Evolutionary conservation across 2,888 invertebrate genomes (phyloP).

Genomic region (Coleophora deauratella): DNA sequence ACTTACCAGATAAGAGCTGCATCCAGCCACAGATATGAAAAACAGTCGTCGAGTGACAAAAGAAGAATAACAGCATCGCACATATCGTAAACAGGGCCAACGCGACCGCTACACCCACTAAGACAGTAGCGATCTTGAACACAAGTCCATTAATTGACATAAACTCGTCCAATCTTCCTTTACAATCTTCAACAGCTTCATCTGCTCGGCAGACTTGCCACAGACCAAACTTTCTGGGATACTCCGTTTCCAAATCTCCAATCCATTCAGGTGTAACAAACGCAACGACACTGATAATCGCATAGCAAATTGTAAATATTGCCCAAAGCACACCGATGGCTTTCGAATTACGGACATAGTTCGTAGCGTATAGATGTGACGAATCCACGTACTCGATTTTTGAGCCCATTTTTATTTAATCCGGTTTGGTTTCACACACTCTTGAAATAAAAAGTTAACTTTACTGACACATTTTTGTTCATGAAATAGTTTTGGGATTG

Average conservation of each 20-base stretch:
- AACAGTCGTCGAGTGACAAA: slow-evolving; percentile 92
- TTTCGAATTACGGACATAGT: slow-evolving; percentile 92
- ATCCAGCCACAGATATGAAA: slow-evolving; percentile 96
- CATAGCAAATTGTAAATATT: slow-evolving; percentile 97
- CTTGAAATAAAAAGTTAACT: slow-evolving; percentile 1
- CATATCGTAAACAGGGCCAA: slow-evolving; percentile 90
- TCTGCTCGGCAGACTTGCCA: slow-evolving; percentile 91
- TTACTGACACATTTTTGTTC: slow-evolving; percentile 8
- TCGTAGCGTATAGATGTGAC: slow-evolving; percentile 91
- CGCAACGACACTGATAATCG: slow-evolving; percentile 94
- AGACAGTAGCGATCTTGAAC: slow-evolving; percentile 90
- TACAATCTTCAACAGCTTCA: slow-evolving; percentile 86
- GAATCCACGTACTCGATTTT: slow-evolving; percentile 95
- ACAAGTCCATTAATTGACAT: slow-evolving; percentile 86
- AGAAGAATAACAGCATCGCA: slow-evolving; percentile 93
- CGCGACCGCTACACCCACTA: slow-evolving; percentile 89
- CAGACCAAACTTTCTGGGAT: slow-evolving; percentile 92
- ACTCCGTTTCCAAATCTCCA: slow-evolving; percentile 87
- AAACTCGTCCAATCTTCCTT: slow-evolving; percentile 88
- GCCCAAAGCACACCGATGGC: slow-evolving; percentile 98
- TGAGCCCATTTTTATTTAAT: slow-evolving; percentile 82
- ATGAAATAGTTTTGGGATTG: too few species aligned
- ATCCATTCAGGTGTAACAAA: slow-evolving; percentile 97
- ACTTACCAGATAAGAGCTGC: slow-evolving; percentile 95
- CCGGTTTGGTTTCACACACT: slow-evolving; percentile 28